Base-by-base conservation (phyloP, 2,797 vertebrate species). In the Rhinichthys osculus region DNA sequence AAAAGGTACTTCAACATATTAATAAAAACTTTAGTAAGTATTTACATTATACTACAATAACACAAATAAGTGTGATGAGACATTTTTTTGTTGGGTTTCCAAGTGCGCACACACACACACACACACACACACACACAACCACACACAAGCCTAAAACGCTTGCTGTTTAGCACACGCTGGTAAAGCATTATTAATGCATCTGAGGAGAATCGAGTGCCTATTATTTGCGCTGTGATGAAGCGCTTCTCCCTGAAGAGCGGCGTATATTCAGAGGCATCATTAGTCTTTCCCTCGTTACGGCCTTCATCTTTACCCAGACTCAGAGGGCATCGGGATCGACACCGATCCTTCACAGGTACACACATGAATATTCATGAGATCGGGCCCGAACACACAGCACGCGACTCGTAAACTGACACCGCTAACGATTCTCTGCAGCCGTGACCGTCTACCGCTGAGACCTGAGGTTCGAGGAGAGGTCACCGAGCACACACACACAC, bases 331-430 rank as follows among this genome's bases (percentile, higher is more conserved):
- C n/a, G 30, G 78, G 19, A 83, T 66, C n/a, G n/a, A 8, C 54
- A 57, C 92, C 92, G 91, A 91, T 86, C 86, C 89, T 89, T 89
- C 33, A 79, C 85, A 94, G 93, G 93, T 93, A 92, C 88, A 81
- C 90, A 90, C 89, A 92, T 91, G 89, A 92, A 92, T 92, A 91
- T 90, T 92, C 90, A 91, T 71, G 83, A 87, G 88, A 62, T 6
- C n/a, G n/a, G 11, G 27, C n/a, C 9, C 47, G 47, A 50, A 50
- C 47, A 16, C 59, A 27, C 59, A 11, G 59, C 59, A n/a, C 6
- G 57, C 23, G 57, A 62, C 30, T 62, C 40, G 11, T 1, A 64
- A 64, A 62, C 71, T 27, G 50, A 54, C 50, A 40, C 52, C 13
- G 3, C n/a, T 2, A 27, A n/a, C 10, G n/a, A 5, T 27, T 62